Percentiles rank a stretch among this genome's conserved stretches.
These are phyloP conservation scores for Coptodon bakossiorum DNA, from an alignment of 2,113 vertebrate genomes.

Conservation along the genomic window DNA sequence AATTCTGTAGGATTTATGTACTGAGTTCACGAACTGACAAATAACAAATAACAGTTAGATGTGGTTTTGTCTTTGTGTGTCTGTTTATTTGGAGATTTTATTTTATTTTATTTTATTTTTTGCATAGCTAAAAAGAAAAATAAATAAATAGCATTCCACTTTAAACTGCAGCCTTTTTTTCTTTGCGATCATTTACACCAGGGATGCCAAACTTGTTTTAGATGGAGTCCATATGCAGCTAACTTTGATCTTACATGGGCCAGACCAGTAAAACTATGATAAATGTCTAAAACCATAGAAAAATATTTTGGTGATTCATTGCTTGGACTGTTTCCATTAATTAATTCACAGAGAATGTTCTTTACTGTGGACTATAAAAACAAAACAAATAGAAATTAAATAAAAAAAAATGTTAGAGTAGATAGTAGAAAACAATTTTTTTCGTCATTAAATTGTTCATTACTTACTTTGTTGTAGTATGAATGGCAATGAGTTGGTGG, in stretches of 20 bases:
- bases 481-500: background rate
- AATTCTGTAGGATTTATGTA: background rate
- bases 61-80: background rate
- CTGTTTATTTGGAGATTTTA: background rate
- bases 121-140: background rate
- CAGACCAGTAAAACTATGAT: background rate
- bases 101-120: background rate
- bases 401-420: background rate
- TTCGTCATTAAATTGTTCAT: background rate
- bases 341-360: fast-evolving
- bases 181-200: background rate
- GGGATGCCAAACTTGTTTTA: background rate
- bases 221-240: background rate
- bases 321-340: background rate
- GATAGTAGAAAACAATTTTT: background rate
- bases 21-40: background rate
- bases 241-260: background rate
- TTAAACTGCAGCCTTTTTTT: background rate
- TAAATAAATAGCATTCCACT: fast-evolving
- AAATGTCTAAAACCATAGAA: background rate
- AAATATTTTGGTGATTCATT: background rate
- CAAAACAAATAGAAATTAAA: background rate
- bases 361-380: background rate
- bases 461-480: background rate
- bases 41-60: background rate